phyloP scores from a whole-genome alignment of 2,113 vertebrate genomes.

The Hemiscyllium ocellatum region DNA sequence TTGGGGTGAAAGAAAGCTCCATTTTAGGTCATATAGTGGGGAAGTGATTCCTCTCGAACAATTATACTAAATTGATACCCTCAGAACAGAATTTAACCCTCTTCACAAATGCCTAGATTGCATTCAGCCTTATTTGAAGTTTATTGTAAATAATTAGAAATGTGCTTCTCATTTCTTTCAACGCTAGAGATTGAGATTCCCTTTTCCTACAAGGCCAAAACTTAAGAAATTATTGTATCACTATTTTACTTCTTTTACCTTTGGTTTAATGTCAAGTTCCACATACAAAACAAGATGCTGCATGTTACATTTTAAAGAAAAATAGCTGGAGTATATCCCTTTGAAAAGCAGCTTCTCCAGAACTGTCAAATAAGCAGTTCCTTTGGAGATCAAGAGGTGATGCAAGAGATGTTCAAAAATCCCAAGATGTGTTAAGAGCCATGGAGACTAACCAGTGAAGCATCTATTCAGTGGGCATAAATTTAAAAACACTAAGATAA shows the following conservation, averaged over 20 bases:
- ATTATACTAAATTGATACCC: neutral
- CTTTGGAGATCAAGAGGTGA: neutral
- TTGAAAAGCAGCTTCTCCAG: neutral
- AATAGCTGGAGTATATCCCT: neutral
- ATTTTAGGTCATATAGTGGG: neutral
- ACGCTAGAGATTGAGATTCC: neutral
- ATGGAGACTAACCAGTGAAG: neutral
- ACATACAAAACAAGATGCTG: neutral
- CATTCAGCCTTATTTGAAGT: neutral
- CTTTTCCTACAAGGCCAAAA: neutral
- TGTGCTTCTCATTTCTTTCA: neutral
- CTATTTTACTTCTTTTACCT: neutral
- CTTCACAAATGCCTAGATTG: neutral
- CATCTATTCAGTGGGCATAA: neutral
- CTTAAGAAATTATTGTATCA: neutral
- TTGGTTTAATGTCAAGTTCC: neutral
- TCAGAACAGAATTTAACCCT: neutral
- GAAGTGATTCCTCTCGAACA: neutral
- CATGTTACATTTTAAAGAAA: neutral
- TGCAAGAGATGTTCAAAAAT: neutral
- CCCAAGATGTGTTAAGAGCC: neutral
- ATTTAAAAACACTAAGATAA: neutral
- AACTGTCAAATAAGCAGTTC: neutral
- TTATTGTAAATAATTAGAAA: neutral
- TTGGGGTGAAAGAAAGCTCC: neutral